These are phyloP conservation scores for Cyrtonyx montezumae DNA, from an alignment of 2,113 vertebrate genomes.

Conservation along the genomic window DNA sequence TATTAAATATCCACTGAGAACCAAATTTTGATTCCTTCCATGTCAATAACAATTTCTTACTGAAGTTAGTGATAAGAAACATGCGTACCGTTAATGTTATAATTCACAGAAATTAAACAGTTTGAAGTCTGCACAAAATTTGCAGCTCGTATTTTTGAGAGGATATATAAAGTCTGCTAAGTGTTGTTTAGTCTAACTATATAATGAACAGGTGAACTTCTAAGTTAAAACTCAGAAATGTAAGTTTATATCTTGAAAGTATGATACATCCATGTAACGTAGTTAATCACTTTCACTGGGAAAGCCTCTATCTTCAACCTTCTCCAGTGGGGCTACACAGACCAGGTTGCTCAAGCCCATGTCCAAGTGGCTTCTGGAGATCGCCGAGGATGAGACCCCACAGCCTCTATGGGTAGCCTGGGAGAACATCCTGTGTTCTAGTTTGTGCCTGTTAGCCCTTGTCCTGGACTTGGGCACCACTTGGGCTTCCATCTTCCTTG, in stretches of 20 bases:
- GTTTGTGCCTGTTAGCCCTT: not conserved
- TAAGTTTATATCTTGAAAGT: not conserved
- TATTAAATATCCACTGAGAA: not conserved
- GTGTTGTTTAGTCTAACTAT: not conserved
- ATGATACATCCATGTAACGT: not conserved
- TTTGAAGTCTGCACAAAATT: not conserved
- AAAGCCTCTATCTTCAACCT: not conserved
- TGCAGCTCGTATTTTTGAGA: not conserved
- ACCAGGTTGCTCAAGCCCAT: not conserved
- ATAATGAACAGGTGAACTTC: not conserved
- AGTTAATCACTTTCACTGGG: not conserved
- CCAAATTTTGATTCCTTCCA: not conserved
- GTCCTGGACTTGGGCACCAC: not conserved
- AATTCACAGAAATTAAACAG: not conserved
- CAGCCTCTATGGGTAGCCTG: too few species aligned
- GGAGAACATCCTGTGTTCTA: not conserved
- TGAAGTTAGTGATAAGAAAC: not conserved
- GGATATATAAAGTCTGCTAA: accelerated
- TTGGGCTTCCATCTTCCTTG: not conserved
- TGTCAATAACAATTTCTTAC: not conserved
- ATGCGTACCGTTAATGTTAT: not conserved
- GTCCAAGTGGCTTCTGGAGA: not conserved
- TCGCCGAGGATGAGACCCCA: not conserved
- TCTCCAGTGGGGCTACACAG: not conserved
- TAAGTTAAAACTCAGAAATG: not conserved